Evolutionary conservation across 2,797 vertebrate genomes (phyloP).

Genomic region (Denticeps clupeoides): DNA sequence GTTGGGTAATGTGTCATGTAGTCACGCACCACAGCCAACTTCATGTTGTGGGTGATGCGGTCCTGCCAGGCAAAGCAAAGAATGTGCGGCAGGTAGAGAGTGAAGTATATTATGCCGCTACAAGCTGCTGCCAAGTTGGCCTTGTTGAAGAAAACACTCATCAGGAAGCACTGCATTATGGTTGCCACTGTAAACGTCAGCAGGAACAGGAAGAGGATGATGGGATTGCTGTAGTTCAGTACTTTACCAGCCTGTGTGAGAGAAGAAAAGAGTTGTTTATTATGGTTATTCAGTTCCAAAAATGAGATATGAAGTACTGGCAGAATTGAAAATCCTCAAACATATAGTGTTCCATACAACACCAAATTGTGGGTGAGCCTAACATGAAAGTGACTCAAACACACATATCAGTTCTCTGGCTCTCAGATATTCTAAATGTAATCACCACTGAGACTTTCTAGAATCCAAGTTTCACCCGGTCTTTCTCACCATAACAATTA

Average conservation of each 20-base stretch:
- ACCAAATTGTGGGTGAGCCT: no score
- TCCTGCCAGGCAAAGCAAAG: slow-evolving; percentile 92
- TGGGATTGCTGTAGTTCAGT: slow-evolving; percentile 77
- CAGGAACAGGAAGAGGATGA: slow-evolving; percentile 84
- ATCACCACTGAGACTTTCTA: neutral
- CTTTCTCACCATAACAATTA: slow-evolving; percentile 68
- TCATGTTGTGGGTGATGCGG: slow-evolving; percentile 70
- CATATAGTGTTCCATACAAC: no score
- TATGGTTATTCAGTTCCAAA: no score
- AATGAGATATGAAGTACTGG: no score
- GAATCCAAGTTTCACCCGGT: neutral
- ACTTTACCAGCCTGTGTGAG: slow-evolving; percentile 69
- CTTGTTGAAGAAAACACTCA: slow-evolving; percentile 93
- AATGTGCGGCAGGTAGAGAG: slow-evolving; percentile 88
- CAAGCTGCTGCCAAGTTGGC: slow-evolving; percentile 95
- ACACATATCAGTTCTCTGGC: no score
- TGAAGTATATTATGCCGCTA: slow-evolving; percentile 91
- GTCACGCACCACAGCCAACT: slow-evolving; percentile 65
- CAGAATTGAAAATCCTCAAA: no score
- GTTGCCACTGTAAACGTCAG: slow-evolving; percentile 77
- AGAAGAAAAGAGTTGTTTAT: neutral
- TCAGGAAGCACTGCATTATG: slow-evolving; percentile 87
- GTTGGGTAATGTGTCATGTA: neutral
- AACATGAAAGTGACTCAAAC: no score
- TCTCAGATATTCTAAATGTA: no score